Conservation (phyloP, 2,113 vertebrate species). For the Cyprinodon variegatus region DNA sequence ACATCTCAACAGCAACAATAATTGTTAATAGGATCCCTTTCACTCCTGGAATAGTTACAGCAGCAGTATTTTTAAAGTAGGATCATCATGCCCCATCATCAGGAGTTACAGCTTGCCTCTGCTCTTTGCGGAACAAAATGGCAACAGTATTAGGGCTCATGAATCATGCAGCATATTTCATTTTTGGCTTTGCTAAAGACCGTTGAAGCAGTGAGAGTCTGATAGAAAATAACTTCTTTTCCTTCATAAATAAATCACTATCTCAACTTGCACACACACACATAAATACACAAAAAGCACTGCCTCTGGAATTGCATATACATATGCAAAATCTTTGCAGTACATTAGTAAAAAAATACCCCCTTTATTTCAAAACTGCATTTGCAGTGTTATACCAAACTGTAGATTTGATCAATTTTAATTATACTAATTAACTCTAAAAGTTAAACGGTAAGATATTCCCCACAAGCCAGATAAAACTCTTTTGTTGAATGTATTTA, state of each 20-base stretch:
- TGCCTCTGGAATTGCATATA: constrained; percentile 1
- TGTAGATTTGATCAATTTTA: neutral
- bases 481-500: neutral
- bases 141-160: constrained; percentile 34
- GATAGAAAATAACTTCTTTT: constrained; percentile 34
- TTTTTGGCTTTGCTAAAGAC: constrained; percentile 29
- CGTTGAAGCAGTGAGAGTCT: constrained; percentile 19
- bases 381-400: neutral
- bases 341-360: neutral
- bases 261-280: constrained; percentile 21
- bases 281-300: neutral
- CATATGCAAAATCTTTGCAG: constrained; percentile 7
- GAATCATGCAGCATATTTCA: constrained; percentile 46
- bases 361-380: neutral
- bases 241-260: constrained; percentile 55
- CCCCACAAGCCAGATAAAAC: neutral
- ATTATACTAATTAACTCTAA: neutral
- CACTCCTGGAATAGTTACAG: neutral
- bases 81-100: neutral
- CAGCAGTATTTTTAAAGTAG: constrained; percentile 4
- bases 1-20: neutral
- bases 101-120: constrained; percentile 1
- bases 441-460: neutral
- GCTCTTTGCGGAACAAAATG: constrained; percentile 9
- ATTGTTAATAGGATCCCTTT: neutral